Conservation (phyloP, 1,140 invertebrate genomes). For the Bombus consobrinus region DNA sequence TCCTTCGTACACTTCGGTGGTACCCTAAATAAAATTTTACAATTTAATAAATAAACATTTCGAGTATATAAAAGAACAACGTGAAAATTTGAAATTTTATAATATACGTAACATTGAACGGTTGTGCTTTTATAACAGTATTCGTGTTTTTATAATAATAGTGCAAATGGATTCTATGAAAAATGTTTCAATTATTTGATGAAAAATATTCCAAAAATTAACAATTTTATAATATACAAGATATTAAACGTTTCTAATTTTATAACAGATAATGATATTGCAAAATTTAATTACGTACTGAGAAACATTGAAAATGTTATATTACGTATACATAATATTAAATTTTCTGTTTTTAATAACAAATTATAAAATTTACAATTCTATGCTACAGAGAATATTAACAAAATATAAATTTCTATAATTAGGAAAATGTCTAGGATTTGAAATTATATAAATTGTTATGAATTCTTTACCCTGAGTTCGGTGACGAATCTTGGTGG, state of each 20-base stretch:
- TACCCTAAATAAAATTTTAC: constrained; percentile 84
- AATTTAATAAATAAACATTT: background rate
- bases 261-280: background rate
- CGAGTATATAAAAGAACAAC: no score
- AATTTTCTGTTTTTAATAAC: no score
- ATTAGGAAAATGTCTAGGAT: background rate
- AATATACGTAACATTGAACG: background rate
- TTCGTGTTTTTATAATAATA: background rate
- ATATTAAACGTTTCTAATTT: background rate
- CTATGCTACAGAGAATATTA: background rate
- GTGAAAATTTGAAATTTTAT: background rate
- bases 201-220: background rate
- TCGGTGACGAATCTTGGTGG: constrained; percentile 93
- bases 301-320: no score
- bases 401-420: no score
- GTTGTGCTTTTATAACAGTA: background rate
- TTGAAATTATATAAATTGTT: background rate
- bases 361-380: no score
- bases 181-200: background rate
- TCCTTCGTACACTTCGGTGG: constrained; percentile 92
- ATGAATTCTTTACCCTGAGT: constrained; percentile 82
- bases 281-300: background rate
- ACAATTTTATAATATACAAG: background rate
- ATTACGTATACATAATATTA: no score
- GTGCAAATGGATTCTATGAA: background rate